Base-by-base conservation (phyloP, 2,797 vertebrate genomes). In the Trachurus trachurus region DNA sequence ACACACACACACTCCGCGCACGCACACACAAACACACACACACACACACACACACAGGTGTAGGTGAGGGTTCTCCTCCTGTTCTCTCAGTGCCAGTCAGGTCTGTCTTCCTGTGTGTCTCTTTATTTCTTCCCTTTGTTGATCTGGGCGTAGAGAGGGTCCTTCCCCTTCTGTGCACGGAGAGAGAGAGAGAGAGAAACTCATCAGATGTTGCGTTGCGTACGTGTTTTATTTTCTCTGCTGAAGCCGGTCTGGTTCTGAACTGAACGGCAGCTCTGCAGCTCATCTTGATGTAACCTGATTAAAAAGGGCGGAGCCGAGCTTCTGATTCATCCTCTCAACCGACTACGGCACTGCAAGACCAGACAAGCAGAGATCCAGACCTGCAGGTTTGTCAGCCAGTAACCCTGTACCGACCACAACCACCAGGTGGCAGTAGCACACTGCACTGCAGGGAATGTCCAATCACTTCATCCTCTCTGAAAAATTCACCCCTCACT, bases 111-210 rank as follows among this genome's bases (percentile, higher is more conserved):
- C 90, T 84, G 87, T 90, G 88, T 82, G 85, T 93, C 91, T 96
- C 85, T 78, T 91, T 91, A 97, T 96, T 97, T 98, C 96, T 97
- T 98, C 95, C 96, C 97, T 96, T 97, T 98, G 96, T 95, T 96
- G 96, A 99, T 98, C 96, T 96, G 95, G 92, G 97, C 97, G 81
- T 98, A 98, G 93, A 99, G 97, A 95, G 97, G 97, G 93, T 98
- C 97, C 87, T 95, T 96, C 94, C 96, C 96, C 97, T 98, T 93
- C 80, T 93, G 91, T 93, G 6, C 87, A 88, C 12, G 62, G 6
- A 89, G 31, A 91, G 42, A 81, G 26, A 59, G 26, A 26, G 26
- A 26, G 26, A 26, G 26, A 26, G 26, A 26, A 71, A 67, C 60
- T 66, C 21, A 80, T 78, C 26, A 83, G 31, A 2, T 3, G 26